Base-by-base conservation (phyloP, 2,888 invertebrate species). In the Periphyllus acericola region DNA sequence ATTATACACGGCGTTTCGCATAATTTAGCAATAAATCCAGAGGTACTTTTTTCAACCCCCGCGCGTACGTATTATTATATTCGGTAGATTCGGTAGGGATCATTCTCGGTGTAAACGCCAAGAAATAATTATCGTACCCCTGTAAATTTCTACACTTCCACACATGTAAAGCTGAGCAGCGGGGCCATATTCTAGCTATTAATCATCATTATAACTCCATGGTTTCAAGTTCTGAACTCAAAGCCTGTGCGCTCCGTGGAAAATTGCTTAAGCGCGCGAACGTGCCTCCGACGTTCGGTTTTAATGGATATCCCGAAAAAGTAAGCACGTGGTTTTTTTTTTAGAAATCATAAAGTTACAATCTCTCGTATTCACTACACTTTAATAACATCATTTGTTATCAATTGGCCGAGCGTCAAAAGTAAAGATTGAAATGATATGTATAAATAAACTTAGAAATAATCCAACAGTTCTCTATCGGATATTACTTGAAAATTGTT, bases 181-280 rank as follows among this genome's bases (percentile, higher is more conserved):
- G 19, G 19, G n/a, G 68, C 36, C n/a, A 66, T 40, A 68, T 29
- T 46, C 19, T 11, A 40, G 5, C 29, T 68, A 81, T 81, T 81
- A 68, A 68, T 81, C 80, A 81, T 81, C 68, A 81, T 81, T 81
- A n/a, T n/a, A 81, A 29, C 66, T 29, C 29, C 29, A n/a, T 3
- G 29, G 66, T 80, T 68, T 40, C 66, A 29, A 81, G 40, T 81
- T 81, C 29, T 40, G n/a, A 80, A 66, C 36, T 80, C 60, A n/a
- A 34, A 81, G 29, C 9, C 36, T 29, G 68, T 29, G 68, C 68
- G 29, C 11, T 34, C n/a, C 4, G 29, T 21, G 40, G 80, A 81
- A 40, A 81, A 81, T 81, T 66, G 40, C 36, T 80, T 36, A 66
- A 66, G 17, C 78, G 25, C 78, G 25, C 21, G 32, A 21, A 80